Base-by-base conservation (phyloP, 2,113 vertebrate species). In the Lampris incognitus region DNA sequence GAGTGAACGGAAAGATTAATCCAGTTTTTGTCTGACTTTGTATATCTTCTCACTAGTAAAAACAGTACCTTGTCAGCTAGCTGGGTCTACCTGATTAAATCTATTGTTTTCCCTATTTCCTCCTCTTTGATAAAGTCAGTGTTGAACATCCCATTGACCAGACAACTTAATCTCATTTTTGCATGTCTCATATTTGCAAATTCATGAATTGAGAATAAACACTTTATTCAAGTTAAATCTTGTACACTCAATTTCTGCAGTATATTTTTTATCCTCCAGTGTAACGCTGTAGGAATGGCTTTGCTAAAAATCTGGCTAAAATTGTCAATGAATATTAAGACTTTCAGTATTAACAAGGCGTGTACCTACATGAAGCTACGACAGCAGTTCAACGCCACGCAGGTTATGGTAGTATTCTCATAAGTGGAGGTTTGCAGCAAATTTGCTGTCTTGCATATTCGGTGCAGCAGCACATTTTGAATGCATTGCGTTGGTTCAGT, bases 21-120 rank as follows among this genome's bases (percentile, higher is more conserved):
- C 5, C 62, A 11, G 50, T 44, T 2, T 54, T 76, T 2, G 51
- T 3, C 41, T 60, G 9, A 60, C 24, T 24, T 74, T 71, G 71
- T 73, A 73, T 52, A 55, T 13, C 58, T 48, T 49, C 2, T 1
- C 37, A 11, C 59, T 59, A 40, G 61, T 55, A 57, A 10, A 61
- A 51, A 24, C 36, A 24, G 59, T 37, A 50, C 38, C 54, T 44
- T 65, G 41, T 64, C 13, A 1, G 11, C 51, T 61, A 1, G 11
- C 51, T 61, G 6, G 41, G 57, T 62, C 41, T 79, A 54, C 75
- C 69, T 78, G 61, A 78, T 76, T 75, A 60, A 72, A 81, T 77
- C 62, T 59, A 42, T 55, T 48, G 54, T 78, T 71, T 75, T 39
- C 42, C 57, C 52, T 38, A n/a, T 69, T 76, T 75, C 74, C 44